Base-by-base conservation (phyloP, 23 tunicate genomes). In the Phallusia fumigata region DNA sequence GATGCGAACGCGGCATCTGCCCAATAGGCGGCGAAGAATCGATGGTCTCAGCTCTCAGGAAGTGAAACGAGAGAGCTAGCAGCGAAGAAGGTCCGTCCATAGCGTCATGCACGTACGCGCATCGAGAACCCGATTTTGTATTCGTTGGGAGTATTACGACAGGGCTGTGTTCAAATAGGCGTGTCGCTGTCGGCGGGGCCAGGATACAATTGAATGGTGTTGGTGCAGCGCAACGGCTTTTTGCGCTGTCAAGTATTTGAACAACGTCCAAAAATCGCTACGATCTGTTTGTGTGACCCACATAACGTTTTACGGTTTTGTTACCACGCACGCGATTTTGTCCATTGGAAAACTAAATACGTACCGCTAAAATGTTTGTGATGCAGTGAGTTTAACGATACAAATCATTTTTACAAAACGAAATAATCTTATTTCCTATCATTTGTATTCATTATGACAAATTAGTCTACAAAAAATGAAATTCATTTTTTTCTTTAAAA, bases 1-100 rank as follows among this genome's bases (percentile, higher is more conserved):
- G 69, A 58, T 58, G 69, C 26, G 69, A 58, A 58, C 69, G 69
- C 11, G 69, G 69, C 69, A 58, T 58, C 69, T 58, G 69, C 16
- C 26, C 69, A 6, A 24, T 58, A n/a, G 69, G 69, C 69, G 69
- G 13, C 26, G 5, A 1, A 58, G 15, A 58, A 58, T 58, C 69
- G 69, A 58, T 58, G 3, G 47, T 10, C 47, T 40, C 47, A 3
- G 16, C 69, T 22, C 28, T 3, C 26, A 58, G 69, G 69, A 58
- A 58, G 28, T 58, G 69, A 58, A 24, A 58, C 69, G 69, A 58
- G 69, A 58, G 69, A 58, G 69, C 69, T 40, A 40, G 5, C 5
- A 5, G 47, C 47, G 47, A 40, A 40, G 47, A 40, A 40, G 47
- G 47, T 3, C 47, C 8, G 5, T 40, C 8, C 69, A 6, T 11